Evolutionary conservation across 2,797 vertebrate genomes (phyloP), one percentile per base, ranked within the genome.

Genomic region (Macroramphosus scolopax): DNA sequence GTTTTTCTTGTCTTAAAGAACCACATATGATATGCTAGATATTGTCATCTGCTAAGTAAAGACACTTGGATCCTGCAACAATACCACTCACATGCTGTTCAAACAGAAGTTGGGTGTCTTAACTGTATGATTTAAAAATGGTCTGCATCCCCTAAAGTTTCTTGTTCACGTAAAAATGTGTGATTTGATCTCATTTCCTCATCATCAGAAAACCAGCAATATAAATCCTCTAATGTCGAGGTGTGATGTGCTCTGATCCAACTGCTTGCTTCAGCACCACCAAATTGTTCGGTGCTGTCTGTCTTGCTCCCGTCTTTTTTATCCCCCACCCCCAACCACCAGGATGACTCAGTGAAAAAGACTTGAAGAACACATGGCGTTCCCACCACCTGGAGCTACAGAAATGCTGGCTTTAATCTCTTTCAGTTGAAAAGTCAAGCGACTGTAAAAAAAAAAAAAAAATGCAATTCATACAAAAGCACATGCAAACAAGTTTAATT

Each of bases 311-410:
- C 50, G 38, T 50, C 42, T 59, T 35, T 34, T 60, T 41, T 18
- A 12, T 6, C 39, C 18, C 34, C 25, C 29, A 17, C 14, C 12
- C 17, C 24, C 11, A 42, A 13, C 55, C 38, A 68, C 51, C 52
- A 51, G 3, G 47, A 74, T 83, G 78, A 84, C 70, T 84, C 78
- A 79, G 54, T 75, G 67, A 77, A 74, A 78, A 37, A 33, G 62
- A 78, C 45, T 75, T n/a, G n/a, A 64, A 53, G 53, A 81, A 47
- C 60, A 71, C 61, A 39, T 74, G 63, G 44, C 29, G 11, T 46
- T 68, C 18, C 47, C 50, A 46, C 42, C 56, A 58, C 47, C 38
- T 35, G 15, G 2, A 49, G 50, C 68, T 53, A 48, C 24, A 53
- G 46, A 57, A 53, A 52, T 40, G 28, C 51, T 68, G 13, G 29